Base-by-base conservation (phyloP, 1,140 invertebrate genomes). In the Stegodyphus mimosarum region DNA sequence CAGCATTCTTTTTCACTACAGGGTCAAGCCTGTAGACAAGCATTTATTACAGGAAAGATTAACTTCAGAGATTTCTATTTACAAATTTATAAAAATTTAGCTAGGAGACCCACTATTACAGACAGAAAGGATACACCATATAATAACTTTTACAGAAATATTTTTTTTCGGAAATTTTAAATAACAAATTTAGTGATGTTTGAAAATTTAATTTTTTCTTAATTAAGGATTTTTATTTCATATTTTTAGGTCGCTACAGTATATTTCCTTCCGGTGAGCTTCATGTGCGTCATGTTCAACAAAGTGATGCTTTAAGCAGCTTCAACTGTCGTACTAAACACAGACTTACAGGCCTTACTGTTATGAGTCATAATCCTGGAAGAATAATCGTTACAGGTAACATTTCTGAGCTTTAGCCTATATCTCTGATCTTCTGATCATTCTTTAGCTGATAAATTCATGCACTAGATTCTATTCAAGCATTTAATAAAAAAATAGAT, bases 241-340 rank as follows among this genome's bases (percentile, higher is more conserved):
- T 49, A 11, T 53, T 77, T 63, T 15, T 76, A 69, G 88, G 86
- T 63, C 87, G 87, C 91, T 96, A 96, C 91, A 94, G 94, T 87
- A 94, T 96, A 89, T 91, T 96, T 87, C 94, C 94, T 81, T 96
- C 95, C 87, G 96, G 96, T 6, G 96, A 96, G 89, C 92, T 97
- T 75, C 95, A 95, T 90, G 94, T 96, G 88, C 94, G 93, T 88
- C 93, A 94, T 83, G 94, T 94, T 72, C 93, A 78, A 33, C 86
- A 76, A 94, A 92, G 96, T 89, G 95, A 95, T 90, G 93, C 93
- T 53, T 94, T 94, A 90, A 94, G 93, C 89, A 93, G 92, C 86
- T 97, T 96, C 91, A 93, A 94, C 78, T 97, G 96, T 90, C 92
- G 95, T 69, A 96, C 96, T 66, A 93, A 95, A 85, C 94, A 97